Evolutionary conservation across 2,888 invertebrate genomes (phyloP), one percentile per base, ranked within the genome.

Genomic region (Scaptomyza reducta): DNA sequence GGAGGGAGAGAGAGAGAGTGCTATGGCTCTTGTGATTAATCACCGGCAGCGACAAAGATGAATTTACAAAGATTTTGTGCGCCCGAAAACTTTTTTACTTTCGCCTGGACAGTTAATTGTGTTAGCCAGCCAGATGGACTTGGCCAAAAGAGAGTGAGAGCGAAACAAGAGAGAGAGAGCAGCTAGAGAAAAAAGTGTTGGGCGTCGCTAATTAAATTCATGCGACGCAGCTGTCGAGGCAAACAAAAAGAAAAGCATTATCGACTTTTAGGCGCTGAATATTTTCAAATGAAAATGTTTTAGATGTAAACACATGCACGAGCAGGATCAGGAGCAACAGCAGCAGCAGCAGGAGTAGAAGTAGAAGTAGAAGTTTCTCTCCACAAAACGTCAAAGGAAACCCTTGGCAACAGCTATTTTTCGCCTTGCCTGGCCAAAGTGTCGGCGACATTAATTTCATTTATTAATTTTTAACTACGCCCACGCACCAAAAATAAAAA

Each of bases 361-460:
- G 27, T 35, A 31, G 50, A 13, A 33, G 16, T 25, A 40, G 25
- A 55, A 45, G 27, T 35, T 31, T 40, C 42, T 45, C n/a, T 27
- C 54, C 56, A 45, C 9, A 40, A 40, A 16, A 10, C n/a, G 65
- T 84, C 81, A 88, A 84, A 84, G 73, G 74, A 87, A 84, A 85
- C 76, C 89, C 85, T 78, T 87, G 87, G 87, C 72, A 88, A 87
- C 89, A 53, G 73, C 75, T 27, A 65, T 82, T 65, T 53, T 16
- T 16, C 56, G 22, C 40, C 55, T 68, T 31, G 31, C 31, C 60
- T 78, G 49, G 67, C 66, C 81, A 74, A 89, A 89, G 86, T 89
- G 86, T 86, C 88, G 84, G 72, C 84, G 80, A 77, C 89, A 89
- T 90, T 90, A 89, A 89, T 89, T 89, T 89, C 85, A 89, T 89